phyloP scores from a whole-genome alignment of 2,113 vertebrate species.

The Megalops atlanticus region DNA sequence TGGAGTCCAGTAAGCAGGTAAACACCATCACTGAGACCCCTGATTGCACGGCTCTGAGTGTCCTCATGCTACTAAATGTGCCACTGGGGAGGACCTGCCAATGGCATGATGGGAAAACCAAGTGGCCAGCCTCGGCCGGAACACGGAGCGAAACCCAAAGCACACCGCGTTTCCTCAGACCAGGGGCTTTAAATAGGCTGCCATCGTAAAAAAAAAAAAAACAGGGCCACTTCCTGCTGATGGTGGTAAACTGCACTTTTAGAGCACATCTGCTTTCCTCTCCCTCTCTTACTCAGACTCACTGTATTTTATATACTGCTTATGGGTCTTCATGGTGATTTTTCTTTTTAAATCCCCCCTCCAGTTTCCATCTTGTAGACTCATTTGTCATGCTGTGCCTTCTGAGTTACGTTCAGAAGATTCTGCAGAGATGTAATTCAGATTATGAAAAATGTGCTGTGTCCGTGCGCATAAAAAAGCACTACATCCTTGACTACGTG shows the following conservation, averaged over 20 bases:
- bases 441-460: background rate
- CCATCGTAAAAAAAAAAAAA: background rate
- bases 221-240: background rate
- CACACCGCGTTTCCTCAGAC: background rate
- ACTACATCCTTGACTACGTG: background rate
- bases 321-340: slow-evolving; percentile 7
- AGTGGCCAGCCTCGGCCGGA: background rate
- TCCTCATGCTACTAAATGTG: background rate
- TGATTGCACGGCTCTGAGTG: background rate
- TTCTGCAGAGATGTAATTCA: background rate
- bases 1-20: background rate
- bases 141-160: background rate
- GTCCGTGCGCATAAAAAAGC: background rate
- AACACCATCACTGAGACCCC: background rate
- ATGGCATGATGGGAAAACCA: slow-evolving; percentile 5
- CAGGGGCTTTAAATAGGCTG: background rate
- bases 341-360: slow-evolving; percentile 3
- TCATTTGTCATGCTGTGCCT: background rate
- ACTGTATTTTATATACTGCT: background rate
- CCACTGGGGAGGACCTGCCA: background rate
- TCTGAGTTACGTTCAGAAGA: background rate
- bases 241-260: background rate
- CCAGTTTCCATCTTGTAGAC: background rate
- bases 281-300: background rate
- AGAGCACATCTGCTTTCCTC: slow-evolving; percentile 3